phyloP scores from a whole-genome alignment of 2,888 invertebrate genomes.

The Morpho achilles region DNA sequence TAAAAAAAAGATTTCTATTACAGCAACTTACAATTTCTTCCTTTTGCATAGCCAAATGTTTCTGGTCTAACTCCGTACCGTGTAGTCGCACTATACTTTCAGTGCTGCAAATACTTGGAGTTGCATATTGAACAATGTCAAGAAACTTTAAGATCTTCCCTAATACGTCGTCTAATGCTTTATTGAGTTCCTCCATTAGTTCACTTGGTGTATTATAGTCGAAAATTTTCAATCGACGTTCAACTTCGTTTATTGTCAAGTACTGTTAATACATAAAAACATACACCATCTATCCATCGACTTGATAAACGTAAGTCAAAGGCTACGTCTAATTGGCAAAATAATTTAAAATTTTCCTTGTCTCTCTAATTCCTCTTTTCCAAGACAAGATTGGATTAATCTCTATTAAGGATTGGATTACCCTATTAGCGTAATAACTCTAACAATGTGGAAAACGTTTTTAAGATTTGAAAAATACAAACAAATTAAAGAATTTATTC shows the following conservation, averaged over 20 bases:
- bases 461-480: no score
- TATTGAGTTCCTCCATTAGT: conserved; percentile 40
- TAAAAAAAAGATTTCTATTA: no score
- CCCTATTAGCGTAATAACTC: no score
- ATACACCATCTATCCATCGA: no score
- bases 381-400: no score
- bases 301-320: no score
- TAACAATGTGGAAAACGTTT: no score
- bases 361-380: no score
- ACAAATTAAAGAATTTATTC: no score
- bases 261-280: conserved; percentile 25
- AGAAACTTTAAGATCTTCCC: conserved; percentile 45
- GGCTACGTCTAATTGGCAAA: no score
- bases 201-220: conserved; percentile 36
- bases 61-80: conserved; percentile 50
- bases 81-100: conserved; percentile 33
- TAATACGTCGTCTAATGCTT: conserved; percentile 39
- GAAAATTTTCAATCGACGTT: conserved; percentile 36
- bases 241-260: conserved; percentile 28
- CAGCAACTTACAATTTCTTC: conserved; percentile 51
- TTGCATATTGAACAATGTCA: conserved; percentile 39
- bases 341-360: no score
- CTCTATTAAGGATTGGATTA: no score
- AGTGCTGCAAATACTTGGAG: conserved; percentile 10
- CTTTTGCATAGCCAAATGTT: conserved; percentile 48